These are phyloP conservation scores for Drosophila parthenogenetica DNA, from an alignment of 2,888 invertebrate genomes.

Conservation along the genomic window DNA sequence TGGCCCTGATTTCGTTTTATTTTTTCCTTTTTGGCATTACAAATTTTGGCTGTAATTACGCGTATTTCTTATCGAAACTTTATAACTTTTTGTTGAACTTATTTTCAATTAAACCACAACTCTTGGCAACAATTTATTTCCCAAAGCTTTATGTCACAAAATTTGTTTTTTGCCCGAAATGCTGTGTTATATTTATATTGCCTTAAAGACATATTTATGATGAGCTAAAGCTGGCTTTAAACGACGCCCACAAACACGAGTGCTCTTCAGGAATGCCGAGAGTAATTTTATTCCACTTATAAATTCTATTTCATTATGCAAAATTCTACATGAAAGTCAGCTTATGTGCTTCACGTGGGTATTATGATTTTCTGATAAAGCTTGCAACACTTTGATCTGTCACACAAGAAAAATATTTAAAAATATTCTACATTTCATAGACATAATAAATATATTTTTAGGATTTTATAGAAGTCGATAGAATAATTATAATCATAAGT, in stretches of 20 bases:
- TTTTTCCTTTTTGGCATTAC: constrained; percentile 5
- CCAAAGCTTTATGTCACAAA: constrained; percentile 4
- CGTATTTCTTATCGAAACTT: constrained; percentile 27
- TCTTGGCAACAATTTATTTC: background rate
- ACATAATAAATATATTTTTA: too few relatives aligned
- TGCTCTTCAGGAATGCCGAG: constrained; percentile 8
- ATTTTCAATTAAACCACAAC: constrained; percentile 54
- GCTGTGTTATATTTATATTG: constrained; percentile 8
- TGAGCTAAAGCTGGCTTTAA: constrained; percentile 6
- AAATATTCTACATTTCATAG: too few relatives aligned
- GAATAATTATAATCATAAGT: background rate
- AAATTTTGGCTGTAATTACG: constrained; percentile 29
- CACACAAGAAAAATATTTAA: too few relatives aligned
- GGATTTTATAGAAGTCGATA: too few relatives aligned
- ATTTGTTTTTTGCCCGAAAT: constrained; percentile 4
- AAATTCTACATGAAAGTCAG: constrained; percentile 14
- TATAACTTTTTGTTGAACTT: constrained; percentile 40
- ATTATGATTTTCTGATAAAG: background rate
- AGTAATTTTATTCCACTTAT: constrained; percentile 16
- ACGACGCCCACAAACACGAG: background rate
- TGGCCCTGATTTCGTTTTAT: constrained; percentile 38
- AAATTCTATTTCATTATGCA: constrained; percentile 30
- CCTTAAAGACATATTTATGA: constrained; percentile 11
- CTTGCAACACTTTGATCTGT: background rate
- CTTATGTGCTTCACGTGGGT: background rate